Evolutionary conservation across 2,888 invertebrate species (phyloP), one percentile per base, ranked within the genome.

Genomic region (Apamea crenata): DNA sequence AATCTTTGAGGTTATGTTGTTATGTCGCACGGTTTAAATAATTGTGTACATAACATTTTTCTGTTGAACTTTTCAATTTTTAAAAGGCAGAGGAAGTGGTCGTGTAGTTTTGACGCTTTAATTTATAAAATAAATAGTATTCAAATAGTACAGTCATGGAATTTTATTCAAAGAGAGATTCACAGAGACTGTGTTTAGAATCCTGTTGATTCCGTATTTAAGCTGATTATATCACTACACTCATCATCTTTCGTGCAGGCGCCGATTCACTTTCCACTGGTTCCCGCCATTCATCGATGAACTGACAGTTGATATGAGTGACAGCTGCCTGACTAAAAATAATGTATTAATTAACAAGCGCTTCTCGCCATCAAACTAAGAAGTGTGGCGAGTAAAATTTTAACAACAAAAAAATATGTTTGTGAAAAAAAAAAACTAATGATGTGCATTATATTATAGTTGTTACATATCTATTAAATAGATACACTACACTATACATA

Each of bases 1-100:
- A 87, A 84, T 80, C 72, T 76, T 71, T 80, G 70, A 67, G 73
- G 61, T 77, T 67, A 80, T 80, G 73, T 76, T 69, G 68, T 77
- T 59, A 69, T 50, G 61, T 84, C 74, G 25, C 63, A 40, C 32
- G 65, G 56, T 84, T 53, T 29, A 67, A 75, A 76, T 70, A 78
- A 75, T 74, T 79, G 56, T 74, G 14, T 50, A 59, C 63, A 32
- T 44, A 63, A 65, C 44, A 61, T 47, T 71, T 81, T 82, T 29
- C 56, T 36, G 59, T 61, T 66, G 12, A 29, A 18, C 25, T 84
- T 78, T 83, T 36, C 16, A 25, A 44, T 44, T 77, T 36, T 59
- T 61, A 12, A 29, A 59, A 36, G 21, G 29, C 32, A 29, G 25
- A 1, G 70, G 32, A 44, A 7, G 56, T 66, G 21, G 50, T 53